Evolutionary conservation across 2,888 invertebrate species (phyloP), one percentile per base, ranked within the genome.

Genomic region (Yponomeuta evonymella): DNA sequence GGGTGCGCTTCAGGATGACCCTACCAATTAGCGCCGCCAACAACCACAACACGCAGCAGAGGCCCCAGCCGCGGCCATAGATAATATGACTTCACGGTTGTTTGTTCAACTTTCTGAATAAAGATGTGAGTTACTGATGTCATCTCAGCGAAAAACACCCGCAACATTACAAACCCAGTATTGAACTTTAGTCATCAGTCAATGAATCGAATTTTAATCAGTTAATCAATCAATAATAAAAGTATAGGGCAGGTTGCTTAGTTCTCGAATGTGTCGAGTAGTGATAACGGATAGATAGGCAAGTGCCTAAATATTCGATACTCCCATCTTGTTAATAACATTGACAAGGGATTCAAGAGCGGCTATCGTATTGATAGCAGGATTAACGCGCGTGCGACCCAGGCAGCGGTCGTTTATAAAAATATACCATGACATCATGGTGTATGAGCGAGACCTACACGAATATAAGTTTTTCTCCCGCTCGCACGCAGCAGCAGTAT

Each of bases 351-450:
- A 63, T 36, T 63, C 36, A 63, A 63, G 62, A 63, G 36, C 23
- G 70, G 62, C 33, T 70, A 70, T 70, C 62, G 63, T 30, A 80
- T 79, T 79, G 80, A 84, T 82, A 86, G 84, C 81, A 86, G 83
- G 84, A 85, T 82, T 84, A 84, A 84, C 83, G 81, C 81, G 83
- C 84, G 83, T 84, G 84, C 85, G 83, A 86, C 83, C 80, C 84
- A 85, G 80, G 79, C 83, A 78, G 82, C 82, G 82, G 83, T 81
- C 83, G 83, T 82, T 79, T 85, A 86, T 83, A 86, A 89, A 90
- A 90, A 90, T 92, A 92, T 80, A 86, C 87, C 89, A 91, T 92
- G 91, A 92, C 89, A 89, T 92, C 91, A 91, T 90, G 88, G 88
- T 86, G 89, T 82, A 85, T 80, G 87, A 90, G 76, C 72, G 87